Conservation (phyloP, 30 jellyfish, hydroid and myxozoan species). For the Mastigias papua region DNA sequence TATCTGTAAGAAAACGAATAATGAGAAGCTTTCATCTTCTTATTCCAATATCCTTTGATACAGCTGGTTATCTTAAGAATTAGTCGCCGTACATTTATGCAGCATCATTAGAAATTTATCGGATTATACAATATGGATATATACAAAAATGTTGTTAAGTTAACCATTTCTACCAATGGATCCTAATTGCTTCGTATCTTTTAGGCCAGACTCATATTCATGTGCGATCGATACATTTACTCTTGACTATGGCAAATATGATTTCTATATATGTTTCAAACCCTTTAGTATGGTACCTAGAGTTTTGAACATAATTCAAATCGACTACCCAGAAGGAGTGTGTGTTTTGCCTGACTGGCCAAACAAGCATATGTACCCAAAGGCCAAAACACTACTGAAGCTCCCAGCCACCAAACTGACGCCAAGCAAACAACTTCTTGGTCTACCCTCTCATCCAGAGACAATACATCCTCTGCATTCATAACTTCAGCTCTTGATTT, state of each 20-base stretch:
- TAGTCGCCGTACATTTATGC: too few relatives aligned
- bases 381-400: not conserved
- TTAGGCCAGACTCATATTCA: conserved; percentile 57
- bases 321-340: not conserved
- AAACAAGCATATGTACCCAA: not conserved
- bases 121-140: too few relatives aligned
- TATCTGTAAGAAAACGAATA: too few relatives aligned
- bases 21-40: too few relatives aligned
- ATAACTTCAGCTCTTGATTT: not conserved
- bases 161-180: too few relatives aligned
- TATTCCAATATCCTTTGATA: too few relatives aligned
- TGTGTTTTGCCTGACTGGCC: conserved; percentile 9
- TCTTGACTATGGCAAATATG: conserved; percentile 27
- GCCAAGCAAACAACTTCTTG: conserved; percentile 2
- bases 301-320: not conserved
- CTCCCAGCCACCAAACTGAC: not conserved
- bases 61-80: too few relatives aligned
- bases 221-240: conserved; percentile 50
- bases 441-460: not conserved
- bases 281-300: conserved; percentile 20
- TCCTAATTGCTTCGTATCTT: not conserved
- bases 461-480: not conserved
- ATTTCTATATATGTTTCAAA: conserved; percentile 50
- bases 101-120: too few relatives aligned
- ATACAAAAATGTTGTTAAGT: too few relatives aligned